phyloP scores from a whole-genome alignment of 1,140 invertebrate species.

The Brachionus asplanchnoidis region DNA sequence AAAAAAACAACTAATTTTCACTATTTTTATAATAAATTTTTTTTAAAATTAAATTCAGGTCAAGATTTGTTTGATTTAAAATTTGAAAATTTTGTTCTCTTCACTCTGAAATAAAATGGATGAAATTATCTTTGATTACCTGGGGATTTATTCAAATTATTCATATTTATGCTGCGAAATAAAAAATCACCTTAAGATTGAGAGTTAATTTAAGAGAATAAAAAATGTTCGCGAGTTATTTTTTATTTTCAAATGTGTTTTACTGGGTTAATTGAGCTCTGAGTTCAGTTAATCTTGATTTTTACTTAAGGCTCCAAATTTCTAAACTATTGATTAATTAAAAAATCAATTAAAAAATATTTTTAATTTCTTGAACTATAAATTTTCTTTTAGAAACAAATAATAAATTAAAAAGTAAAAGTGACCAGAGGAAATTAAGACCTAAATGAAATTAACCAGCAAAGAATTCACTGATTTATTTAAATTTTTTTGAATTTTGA shows the following conservation, averaged over 20 bases:
- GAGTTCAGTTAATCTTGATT: neutral
- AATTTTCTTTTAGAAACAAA: neutral
- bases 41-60: neutral
- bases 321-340: neutral
- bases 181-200: neutral
- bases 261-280: conserved; percentile 18
- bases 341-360: conserved; percentile 2
- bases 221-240: neutral
- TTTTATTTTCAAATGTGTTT: neutral
- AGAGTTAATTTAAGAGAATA: neutral
- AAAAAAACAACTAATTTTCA: neutral
- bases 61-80: neutral
- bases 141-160: neutral
- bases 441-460: neutral
- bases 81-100: neutral
- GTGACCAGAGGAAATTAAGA: neutral
- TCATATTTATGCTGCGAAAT: neutral
- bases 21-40: neutral
- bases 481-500: neutral
- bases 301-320: neutral
- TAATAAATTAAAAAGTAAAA: neutral
- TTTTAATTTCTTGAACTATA: neutral
- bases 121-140: neutral
- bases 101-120: neutral
- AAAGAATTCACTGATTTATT: neutral